phyloP scores from a whole-genome alignment of 37 sponge, comb jelly and placozoan species.

The Lycopodina hypogea region DNA sequence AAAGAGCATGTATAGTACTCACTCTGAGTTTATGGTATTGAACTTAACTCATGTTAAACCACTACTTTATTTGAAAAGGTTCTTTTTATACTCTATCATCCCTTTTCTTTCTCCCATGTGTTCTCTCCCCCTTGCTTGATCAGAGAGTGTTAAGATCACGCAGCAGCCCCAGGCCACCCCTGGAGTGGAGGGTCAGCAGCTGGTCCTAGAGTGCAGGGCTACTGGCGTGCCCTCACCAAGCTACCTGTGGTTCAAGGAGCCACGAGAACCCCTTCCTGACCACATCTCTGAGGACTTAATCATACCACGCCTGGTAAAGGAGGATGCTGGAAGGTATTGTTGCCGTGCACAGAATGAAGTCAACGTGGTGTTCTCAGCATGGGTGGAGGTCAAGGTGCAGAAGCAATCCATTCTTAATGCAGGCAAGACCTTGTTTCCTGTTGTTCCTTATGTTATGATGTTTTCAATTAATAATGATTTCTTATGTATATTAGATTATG shows the following conservation, averaged over 20 bases:
- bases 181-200: conserved; percentile 34
- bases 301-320: conserved; percentile 21
- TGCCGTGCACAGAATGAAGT: conserved; percentile 76
- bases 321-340: conserved; percentile 64
- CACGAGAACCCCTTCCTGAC: conserved; percentile 41
- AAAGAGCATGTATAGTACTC: too few relatives aligned
- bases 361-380: conserved; percentile 52
- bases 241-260: conserved; percentile 77
- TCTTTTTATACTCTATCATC: too few relatives aligned
- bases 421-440: not conserved
- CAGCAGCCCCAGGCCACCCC: conserved; percentile 64
- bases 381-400: conserved; percentile 75
- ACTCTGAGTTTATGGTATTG: too few relatives aligned
- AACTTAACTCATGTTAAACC: too few relatives aligned
- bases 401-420: conserved; percentile 7
- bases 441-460: not conserved
- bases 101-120: too few relatives aligned
- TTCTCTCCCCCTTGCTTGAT: too few relatives aligned
- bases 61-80: too few relatives aligned
- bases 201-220: conserved; percentile 64
- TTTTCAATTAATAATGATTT: too few relatives aligned
- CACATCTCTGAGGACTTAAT: conserved; percentile 36
- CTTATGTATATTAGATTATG: not conserved
- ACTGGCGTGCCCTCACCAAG: conserved; percentile 70
- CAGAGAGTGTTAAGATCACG: conserved; percentile 66